Percentiles rank a stretch among this genome's conserved stretches.
Conservation (phyloP, 2,113 vertebrate species). For the Nerophis ophidion region DNA sequence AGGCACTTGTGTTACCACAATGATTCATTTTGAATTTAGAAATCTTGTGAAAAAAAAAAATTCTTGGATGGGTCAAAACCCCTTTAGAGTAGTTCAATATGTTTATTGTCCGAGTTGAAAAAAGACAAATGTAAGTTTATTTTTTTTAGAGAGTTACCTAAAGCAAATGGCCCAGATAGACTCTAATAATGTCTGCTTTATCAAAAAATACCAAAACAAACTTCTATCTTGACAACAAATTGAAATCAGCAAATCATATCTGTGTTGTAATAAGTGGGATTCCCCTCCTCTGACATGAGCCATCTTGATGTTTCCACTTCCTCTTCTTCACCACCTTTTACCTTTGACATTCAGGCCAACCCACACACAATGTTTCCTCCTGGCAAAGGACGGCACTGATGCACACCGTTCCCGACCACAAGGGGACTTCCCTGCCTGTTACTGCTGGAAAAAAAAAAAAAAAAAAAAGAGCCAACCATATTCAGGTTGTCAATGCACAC, state of each 20-base stretch:
- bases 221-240: background rate
- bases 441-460: background rate
- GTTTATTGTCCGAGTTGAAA: too few relatives aligned
- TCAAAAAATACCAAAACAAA: too few relatives aligned
- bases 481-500: slow-evolving; percentile 8
- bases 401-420: slow-evolving; percentile 35
- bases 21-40: too few relatives aligned
- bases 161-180: too few relatives aligned
- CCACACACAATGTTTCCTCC: slow-evolving; percentile 55
- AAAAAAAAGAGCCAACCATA: background rate
- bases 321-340: slow-evolving; percentile 50
- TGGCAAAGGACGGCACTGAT: slow-evolving; percentile 42
- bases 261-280: slow-evolving; percentile 28
- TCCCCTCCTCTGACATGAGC: slow-evolving; percentile 51
- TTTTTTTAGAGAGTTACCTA: too few relatives aligned
- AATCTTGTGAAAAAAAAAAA: too few relatives aligned
- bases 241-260: slow-evolving; percentile 11
- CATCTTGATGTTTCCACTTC: slow-evolving; percentile 53
- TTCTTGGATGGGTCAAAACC: too few relatives aligned
- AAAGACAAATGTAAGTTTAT: too few relatives aligned
- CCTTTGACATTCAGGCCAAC: slow-evolving; percentile 68
- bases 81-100: too few relatives aligned
- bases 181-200: too few relatives aligned
- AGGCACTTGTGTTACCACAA: too few relatives aligned
- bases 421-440: slow-evolving; percentile 51